phyloP scores from a whole-genome alignment of 2,113 vertebrate genomes.

The Thomomys bottae region DNA sequence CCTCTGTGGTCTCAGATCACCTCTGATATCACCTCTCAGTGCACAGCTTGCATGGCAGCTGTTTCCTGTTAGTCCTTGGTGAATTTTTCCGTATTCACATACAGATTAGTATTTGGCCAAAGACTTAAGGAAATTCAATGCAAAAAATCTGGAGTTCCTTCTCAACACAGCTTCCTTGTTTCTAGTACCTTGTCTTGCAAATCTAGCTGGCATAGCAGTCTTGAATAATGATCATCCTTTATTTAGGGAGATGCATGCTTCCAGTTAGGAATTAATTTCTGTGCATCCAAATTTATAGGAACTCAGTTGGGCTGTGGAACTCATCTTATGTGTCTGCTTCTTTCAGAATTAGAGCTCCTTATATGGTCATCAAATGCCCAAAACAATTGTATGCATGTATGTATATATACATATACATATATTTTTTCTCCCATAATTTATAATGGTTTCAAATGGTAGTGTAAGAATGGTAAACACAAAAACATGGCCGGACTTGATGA shows the following conservation, averaged over 20 bases:
- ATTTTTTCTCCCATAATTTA: too few species aligned
- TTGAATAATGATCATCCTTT: constrained; percentile 4
- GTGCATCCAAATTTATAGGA: background rate
- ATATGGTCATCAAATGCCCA: too few species aligned
- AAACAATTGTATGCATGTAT: too few species aligned
- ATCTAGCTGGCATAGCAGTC: background rate
- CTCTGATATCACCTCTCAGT: background rate
- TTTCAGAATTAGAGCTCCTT: background rate
- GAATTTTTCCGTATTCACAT: background rate
- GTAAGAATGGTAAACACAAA: background rate
- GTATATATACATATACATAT: background rate
- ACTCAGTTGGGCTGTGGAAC: background rate
- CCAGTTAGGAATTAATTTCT: background rate
- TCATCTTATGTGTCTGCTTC: background rate
- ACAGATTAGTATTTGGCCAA: background rate
- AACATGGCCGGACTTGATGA: background rate
- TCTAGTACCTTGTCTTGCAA: background rate
- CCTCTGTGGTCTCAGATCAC: background rate
- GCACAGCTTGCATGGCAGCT: background rate
- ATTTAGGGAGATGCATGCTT: background rate
- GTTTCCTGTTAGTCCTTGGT: background rate
- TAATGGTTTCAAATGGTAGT: background rate
- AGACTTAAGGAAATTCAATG: background rate
- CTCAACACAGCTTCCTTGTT: background rate
- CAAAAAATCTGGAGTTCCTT: constrained; percentile 38